Percentiles rank a stretch among this genome's conserved stretches.
Conservation (phyloP, 2,113 vertebrate species). For the Onychostruthus taczanowskii region DNA sequence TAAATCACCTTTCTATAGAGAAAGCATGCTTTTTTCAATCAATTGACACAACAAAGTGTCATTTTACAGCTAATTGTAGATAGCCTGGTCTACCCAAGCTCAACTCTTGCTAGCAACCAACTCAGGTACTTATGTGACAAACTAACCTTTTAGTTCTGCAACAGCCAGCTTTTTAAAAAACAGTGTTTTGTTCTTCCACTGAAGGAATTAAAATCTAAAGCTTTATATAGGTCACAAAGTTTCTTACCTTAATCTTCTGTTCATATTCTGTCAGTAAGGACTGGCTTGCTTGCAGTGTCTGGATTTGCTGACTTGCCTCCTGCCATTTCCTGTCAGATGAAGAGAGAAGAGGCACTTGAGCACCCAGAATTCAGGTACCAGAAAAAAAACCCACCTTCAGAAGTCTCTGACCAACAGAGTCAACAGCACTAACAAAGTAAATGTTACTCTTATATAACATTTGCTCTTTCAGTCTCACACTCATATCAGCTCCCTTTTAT, state of each 20-base stretch:
- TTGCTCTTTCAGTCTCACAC: not conserved
- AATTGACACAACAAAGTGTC: not conserved
- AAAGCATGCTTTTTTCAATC: not conserved
- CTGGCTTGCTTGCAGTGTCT: conserved; percentile 81
- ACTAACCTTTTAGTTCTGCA: not conserved
- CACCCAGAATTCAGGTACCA: not conserved
- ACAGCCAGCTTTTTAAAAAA: not conserved
- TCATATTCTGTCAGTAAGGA: conserved; percentile 80
- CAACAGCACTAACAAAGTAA: not conserved
- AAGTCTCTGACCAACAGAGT: not conserved
- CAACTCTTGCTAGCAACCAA: not conserved
- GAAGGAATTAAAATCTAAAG: not conserved
- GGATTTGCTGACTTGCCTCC: conserved; percentile 82
- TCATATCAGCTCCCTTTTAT: not conserved
- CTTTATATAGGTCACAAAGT: not conserved
- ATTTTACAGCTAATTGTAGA: not conserved
- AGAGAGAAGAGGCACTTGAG: not conserved
- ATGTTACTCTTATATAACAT: not conserved
- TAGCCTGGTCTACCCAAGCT: not conserved
- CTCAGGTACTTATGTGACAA: not conserved
- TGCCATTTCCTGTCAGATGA: conserved; percentile 82
- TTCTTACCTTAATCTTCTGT: conserved; percentile 88
- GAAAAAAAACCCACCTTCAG: not conserved
- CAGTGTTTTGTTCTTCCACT: not conserved
- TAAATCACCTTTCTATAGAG: not conserved